phyloP scores from a whole-genome alignment of 2,797 vertebrate species.

The Sebastes iracundus region DNA sequence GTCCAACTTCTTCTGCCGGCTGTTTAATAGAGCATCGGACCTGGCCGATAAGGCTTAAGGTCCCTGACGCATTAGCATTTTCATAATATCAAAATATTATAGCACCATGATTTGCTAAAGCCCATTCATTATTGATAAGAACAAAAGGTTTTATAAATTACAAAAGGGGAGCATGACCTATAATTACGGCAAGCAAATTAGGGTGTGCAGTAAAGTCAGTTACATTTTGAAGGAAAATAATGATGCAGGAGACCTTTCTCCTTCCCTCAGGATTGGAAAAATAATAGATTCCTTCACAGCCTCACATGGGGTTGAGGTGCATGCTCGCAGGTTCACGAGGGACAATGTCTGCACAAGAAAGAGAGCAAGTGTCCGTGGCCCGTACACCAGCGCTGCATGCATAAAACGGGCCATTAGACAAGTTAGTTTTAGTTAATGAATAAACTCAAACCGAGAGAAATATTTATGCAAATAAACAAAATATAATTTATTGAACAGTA shows the following conservation, averaged over 20 bases:
- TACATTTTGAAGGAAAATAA: slow-evolving; percentile 98
- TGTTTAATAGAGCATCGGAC: slow-evolving; percentile 96
- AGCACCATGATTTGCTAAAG: slow-evolving; percentile 86
- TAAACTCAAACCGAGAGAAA: slow-evolving; percentile 11
- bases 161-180: slow-evolving; percentile 97
- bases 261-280: slow-evolving; percentile 86
- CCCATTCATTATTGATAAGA: slow-evolving; percentile 99
- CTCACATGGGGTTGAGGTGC: slow-evolving; percentile 87
- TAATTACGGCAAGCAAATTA: slow-evolving; percentile 99
- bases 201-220: slow-evolving; percentile 92
- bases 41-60: slow-evolving; percentile 92
- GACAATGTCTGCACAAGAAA: slow-evolving; percentile 85
- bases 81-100: slow-evolving; percentile 97
- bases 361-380: slow-evolving; percentile 77
- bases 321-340: slow-evolving; percentile 80
- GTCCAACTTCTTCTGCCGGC: slow-evolving; percentile 93
- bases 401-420: slow-evolving; percentile 48
- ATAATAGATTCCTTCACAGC: slow-evolving; percentile 91
- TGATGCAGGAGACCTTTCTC: slow-evolving; percentile 92
- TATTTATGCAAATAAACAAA: slow-evolving; percentile 20
- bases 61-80: slow-evolving; percentile 93
- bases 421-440: slow-evolving; percentile 53
- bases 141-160: slow-evolving; percentile 96
- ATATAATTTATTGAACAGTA: not conserved
- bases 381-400: slow-evolving; percentile 29